Conservation (phyloP, 2,113 vertebrate genomes). For the Alligator mississippiensis region DNA sequence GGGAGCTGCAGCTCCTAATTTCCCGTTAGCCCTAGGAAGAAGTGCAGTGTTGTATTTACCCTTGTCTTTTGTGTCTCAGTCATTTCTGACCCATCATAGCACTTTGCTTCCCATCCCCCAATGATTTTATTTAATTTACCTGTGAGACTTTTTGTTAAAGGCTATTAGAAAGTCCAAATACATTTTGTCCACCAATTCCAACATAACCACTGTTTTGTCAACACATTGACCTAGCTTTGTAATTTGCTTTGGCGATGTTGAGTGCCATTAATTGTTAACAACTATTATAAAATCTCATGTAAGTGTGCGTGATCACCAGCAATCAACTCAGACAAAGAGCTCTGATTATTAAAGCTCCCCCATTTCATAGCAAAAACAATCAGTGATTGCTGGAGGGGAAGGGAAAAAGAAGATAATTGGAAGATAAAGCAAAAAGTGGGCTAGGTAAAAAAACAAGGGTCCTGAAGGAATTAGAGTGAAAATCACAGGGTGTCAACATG, state of each 20-base stretch:
- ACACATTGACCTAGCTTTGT: neutral
- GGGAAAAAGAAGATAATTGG: neutral
- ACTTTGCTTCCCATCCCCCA: neutral
- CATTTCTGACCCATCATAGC: neutral
- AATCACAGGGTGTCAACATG: neutral
- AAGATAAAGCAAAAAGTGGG: neutral
- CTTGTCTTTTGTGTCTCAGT: neutral
- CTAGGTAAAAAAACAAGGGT: neutral
- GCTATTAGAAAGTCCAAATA: neutral
- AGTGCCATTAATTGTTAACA: no score
- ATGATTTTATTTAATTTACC: neutral
- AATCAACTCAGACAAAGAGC: neutral
- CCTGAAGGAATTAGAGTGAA: neutral
- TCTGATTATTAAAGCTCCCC: neutral
- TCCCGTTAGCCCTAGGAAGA: neutral
- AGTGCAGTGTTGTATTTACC: neutral
- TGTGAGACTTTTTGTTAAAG: neutral
- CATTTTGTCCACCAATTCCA: neutral
- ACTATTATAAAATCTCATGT: neutral
- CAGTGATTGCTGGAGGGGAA: neutral
- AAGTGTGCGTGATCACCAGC: neutral
- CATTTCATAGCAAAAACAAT: neutral
- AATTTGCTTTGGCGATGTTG: neutral
- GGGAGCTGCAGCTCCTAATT: neutral
- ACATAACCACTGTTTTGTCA: neutral